Base-by-base conservation (phyloP, 2,113 vertebrate genomes). In the Prinia subflava region DNA sequence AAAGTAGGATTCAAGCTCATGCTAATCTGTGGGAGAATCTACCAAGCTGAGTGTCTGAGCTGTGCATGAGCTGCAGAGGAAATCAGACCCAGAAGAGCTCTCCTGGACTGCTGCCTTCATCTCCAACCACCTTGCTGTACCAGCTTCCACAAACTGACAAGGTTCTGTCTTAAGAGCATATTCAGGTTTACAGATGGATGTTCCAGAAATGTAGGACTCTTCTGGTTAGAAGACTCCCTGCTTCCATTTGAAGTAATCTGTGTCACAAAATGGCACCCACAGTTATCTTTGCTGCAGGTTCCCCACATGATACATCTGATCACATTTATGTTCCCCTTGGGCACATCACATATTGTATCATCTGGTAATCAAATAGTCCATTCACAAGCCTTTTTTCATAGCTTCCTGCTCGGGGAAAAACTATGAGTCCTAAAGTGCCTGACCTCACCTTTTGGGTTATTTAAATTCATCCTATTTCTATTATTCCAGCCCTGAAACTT, bases 361-460 rank as follows among this genome's bases (percentile, higher is more conserved):
- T 89, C 64, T 3, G 8, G 73, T 68, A 65, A 87, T 70, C 73
- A 87, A 68, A 81, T 44, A 81, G 69, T 70, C 52, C 46, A 24
- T 95, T 90, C 57, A 50, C 59, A 80, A 65, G 20, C 46, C 53
- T 79, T 83, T 94, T 88, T 84, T 75, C 60, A 93, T 64, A 71
- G 44, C 56, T 95, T 97, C 91, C 95, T 92, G 60, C 56, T 25
- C 4, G 1, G 68, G 56, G 52, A 56, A 93, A 85, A 89, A 53
- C 41, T 75, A 14, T 42, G 13, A 75, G 27, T 37, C 80, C 80
- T 93, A 9, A 94, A 89, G 73, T 71, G 80, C 49, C 77, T 96
- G 86, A 96, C 83, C 86, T 95, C 77, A 91, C 89, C 47, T 89
- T 95, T 89, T 90, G 73, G 49, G 69, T 92, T 92, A 89, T 84